phyloP scores from a whole-genome alignment of 1,140 invertebrate species.

The Drosophila nigrodunni region DNA sequence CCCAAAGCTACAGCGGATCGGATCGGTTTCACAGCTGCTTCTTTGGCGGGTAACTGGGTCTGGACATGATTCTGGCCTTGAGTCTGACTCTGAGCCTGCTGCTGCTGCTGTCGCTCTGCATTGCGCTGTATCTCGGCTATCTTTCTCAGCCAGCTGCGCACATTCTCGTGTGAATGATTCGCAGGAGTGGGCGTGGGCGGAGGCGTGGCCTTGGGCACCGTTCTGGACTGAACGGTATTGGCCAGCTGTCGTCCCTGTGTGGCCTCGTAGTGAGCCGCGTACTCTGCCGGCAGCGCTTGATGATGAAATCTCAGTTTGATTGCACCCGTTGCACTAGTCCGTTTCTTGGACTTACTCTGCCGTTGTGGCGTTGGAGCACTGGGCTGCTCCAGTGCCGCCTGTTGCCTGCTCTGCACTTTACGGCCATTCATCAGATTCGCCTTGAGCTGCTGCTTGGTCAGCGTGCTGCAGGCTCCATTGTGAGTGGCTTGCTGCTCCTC shows the following conservation, averaged over 20 bases:
- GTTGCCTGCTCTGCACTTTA: conserved; percentile 35
- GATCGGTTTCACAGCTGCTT: neutral
- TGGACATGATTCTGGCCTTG: neutral
- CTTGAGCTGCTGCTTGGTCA: conserved; percentile 80
- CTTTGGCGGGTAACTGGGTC: neutral
- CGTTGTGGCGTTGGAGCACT: conserved; percentile 66
- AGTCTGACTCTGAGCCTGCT: conserved; percentile 1
- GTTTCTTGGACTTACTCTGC: conserved; percentile 46
- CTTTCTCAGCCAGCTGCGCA: conserved; percentile 90
- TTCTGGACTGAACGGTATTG: conserved; percentile 8
- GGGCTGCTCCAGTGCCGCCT: conserved; percentile 15
- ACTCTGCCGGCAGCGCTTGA: conserved; percentile 91
- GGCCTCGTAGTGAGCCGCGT: conserved; percentile 91
- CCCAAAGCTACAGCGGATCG: neutral
- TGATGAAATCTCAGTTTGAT: conserved; percentile 93
- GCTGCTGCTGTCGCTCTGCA: conserved; percentile 73
- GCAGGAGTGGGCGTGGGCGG: conserved; percentile 38
- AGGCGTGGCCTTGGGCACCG: conserved; percentile 9
- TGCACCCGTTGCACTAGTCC: conserved; percentile 69
- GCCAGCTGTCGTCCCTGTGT: conserved; percentile 85
- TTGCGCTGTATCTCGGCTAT: conserved; percentile 88
- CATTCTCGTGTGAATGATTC: conserved; percentile 86
- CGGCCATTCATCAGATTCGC: conserved; percentile 72
- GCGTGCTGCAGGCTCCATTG: conserved; percentile 66
- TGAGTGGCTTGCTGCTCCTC: conserved; percentile 45